Conservation (phyloP, 2,113 vertebrate genomes). For the Mystacornis crossleyi region DNA sequence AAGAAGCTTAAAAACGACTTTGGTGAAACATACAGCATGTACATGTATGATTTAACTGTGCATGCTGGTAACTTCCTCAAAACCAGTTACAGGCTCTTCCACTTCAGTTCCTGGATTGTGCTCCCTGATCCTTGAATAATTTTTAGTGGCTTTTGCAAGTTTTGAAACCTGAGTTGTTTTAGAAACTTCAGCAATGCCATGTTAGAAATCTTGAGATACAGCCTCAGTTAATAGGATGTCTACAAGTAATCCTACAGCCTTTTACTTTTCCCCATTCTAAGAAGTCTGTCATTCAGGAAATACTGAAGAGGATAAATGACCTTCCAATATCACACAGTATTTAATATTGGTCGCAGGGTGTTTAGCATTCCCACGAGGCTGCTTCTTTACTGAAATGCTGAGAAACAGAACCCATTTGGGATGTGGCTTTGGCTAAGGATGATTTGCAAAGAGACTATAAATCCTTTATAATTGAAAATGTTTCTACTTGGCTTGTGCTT, state of each 20-base stretch:
- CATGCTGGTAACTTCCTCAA: not conserved
- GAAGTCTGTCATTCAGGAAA: not conserved
- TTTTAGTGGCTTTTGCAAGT: not conserved
- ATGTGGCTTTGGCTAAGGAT: not conserved
- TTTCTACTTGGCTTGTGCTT: not conserved
- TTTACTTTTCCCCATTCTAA: not conserved
- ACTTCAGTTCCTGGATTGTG: not conserved
- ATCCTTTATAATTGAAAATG: not conserved
- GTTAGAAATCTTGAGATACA: not conserved
- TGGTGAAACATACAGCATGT: not conserved
- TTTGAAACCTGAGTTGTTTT: not conserved
- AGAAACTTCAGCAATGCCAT: not conserved
- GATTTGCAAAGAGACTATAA: not conserved
- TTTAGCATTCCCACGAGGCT: not conserved
- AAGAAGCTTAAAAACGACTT: slow-evolving; percentile 33
- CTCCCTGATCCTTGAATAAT: not conserved
- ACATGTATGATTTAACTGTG: not conserved
- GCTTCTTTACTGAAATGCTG: fast-evolving
- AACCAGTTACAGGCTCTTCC: not conserved
- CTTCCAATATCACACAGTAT: not conserved
- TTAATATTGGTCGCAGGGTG: not conserved
- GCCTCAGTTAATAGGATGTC: not conserved
- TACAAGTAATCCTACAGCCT: not conserved
- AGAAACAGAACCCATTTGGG: not conserved
- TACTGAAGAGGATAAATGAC: not conserved